Conservation (phyloP, 1,140 invertebrate genomes). For the Sitobion miscanthi region DNA sequence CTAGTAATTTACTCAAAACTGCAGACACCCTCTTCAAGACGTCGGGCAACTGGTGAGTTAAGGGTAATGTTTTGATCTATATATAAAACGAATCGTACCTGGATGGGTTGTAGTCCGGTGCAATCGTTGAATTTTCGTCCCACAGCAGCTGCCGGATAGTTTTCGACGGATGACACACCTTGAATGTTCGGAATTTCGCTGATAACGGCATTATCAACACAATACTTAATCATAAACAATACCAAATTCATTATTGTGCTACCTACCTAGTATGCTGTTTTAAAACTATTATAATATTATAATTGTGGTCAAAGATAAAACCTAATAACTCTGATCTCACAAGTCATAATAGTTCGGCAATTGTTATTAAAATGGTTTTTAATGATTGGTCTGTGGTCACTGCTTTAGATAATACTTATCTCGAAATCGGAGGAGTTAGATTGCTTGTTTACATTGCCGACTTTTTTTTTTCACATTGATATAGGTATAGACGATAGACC, state of each 20-base stretch:
- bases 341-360: background rate
- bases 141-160: background rate
- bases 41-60: background rate
- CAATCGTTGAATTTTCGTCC: background rate
- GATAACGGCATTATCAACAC: background rate
- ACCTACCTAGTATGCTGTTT: background rate
- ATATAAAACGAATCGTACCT: background rate
- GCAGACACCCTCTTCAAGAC: background rate
- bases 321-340: background rate
- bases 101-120: no score
- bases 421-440: background rate
- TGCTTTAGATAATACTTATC: background rate
- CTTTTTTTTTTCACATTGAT: no score
- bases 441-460: no score
- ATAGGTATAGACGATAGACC: no score
- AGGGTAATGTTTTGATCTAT: background rate
- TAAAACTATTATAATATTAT: background rate
- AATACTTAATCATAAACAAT: background rate
- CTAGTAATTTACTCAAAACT: background rate
- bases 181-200: background rate
- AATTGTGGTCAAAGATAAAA: background rate
- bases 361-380: background rate
- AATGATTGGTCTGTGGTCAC: background rate
- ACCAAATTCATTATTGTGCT: background rate
- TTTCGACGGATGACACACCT: background rate